These are phyloP conservation scores for Allobates femoralis DNA, from an alignment of 2,797 vertebrate genomes.

Conservation along the genomic window DNA sequence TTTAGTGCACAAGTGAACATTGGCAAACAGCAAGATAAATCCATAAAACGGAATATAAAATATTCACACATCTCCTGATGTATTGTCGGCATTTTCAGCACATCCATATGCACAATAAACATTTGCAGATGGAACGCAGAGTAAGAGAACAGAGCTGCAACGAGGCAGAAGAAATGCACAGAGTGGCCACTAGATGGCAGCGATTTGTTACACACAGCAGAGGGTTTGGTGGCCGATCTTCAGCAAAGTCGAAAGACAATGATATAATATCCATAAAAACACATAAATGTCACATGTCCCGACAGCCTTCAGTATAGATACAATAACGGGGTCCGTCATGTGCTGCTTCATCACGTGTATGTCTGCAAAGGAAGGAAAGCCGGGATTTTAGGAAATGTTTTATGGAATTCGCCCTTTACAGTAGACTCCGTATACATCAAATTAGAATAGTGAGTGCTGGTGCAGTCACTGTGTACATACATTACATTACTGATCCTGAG, in stretches of 20 bases:
- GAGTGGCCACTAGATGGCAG: neutral
- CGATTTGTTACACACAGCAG: neutral
- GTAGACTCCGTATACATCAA: too few relatives aligned
- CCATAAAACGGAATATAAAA: too few relatives aligned
- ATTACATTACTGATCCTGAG: too few relatives aligned
- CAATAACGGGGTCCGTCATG: neutral
- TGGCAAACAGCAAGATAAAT: too few relatives aligned
- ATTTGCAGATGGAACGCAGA: neutral
- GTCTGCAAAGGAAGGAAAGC: constrained; percentile 19
- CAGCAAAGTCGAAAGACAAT: too few relatives aligned
- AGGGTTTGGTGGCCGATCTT: neutral
- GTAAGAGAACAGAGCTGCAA: neutral
- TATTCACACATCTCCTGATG: too few relatives aligned
- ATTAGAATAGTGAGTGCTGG: too few relatives aligned
- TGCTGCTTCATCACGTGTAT: neutral
- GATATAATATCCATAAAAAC: neutral
- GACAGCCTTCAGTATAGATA: neutral
- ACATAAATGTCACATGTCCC: neutral
- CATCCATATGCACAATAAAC: neutral
- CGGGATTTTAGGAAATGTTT: too few relatives aligned
- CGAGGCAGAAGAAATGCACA: neutral
- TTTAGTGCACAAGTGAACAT: too few relatives aligned
- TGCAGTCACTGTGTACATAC: too few relatives aligned
- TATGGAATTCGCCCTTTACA: too few relatives aligned
- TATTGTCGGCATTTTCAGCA: neutral